Conservation (phyloP, 2,888 invertebrate species). For the Salticus scenicus region DNA sequence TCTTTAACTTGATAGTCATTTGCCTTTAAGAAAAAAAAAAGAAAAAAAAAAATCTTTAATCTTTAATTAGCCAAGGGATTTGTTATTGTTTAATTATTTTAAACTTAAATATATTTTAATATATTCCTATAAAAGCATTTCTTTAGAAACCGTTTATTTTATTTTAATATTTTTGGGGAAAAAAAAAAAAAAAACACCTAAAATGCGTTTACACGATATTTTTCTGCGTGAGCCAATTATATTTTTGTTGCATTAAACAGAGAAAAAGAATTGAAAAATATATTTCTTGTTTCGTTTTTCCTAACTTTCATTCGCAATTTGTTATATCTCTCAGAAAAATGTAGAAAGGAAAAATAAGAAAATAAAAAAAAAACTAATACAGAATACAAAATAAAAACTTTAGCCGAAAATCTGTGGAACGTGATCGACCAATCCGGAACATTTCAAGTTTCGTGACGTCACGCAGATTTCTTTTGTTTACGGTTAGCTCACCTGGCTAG, state of each 20-base stretch:
- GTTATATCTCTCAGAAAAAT: not conserved
- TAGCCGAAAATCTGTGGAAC: not conserved
- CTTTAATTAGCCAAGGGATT: too few relatives aligned
- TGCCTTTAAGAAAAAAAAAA: too few relatives aligned
- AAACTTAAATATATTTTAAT: too few relatives aligned
- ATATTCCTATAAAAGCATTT: too few relatives aligned
- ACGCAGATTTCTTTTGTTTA: constrained; percentile 38
- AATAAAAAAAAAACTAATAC: too few relatives aligned
- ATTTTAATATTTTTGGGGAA: not conserved
- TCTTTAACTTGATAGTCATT: too few relatives aligned
- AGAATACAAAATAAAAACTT: constrained; percentile 10
- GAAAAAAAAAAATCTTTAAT: too few relatives aligned
- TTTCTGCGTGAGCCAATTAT: constrained; percentile 2
- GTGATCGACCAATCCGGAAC: not conserved
- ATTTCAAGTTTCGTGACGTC: constrained; percentile 36
- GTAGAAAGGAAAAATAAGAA: not conserved
- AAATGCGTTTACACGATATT: not conserved
- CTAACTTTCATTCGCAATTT: not conserved
- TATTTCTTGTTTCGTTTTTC: not conserved
- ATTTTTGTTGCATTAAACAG: not conserved
- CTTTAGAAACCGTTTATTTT: not conserved
- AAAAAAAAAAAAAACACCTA: not conserved
- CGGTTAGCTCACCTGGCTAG: constrained; percentile 56
- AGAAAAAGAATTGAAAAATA: not conserved
- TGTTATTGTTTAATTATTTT: too few relatives aligned